Evolutionary conservation across 2,888 invertebrate genomes (phyloP), one percentile per base, ranked within the genome.

Genomic region (Rotaria magnacalcarata): DNA sequence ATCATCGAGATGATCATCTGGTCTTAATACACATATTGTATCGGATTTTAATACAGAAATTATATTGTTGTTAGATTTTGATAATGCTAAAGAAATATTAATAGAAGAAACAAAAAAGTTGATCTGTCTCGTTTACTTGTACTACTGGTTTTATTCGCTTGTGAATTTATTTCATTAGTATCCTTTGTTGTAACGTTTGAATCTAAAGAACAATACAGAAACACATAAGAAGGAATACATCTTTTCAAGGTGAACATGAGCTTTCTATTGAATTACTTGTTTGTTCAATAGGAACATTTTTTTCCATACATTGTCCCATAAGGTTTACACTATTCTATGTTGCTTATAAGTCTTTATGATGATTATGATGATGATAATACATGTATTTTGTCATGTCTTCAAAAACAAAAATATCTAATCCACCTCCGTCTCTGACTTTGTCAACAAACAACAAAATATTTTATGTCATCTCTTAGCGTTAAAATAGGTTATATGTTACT

Each of bases 1-100:
- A 10, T 80, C 80, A 47, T 80, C 80, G 8, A 80, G 47, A 47
- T 47, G 47, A 80, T 80, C 80, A 80, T 80, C 80, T 24, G 80
- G 43, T n/a, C 47, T 80, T 47, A 80, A 80, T 47, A 80, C 80
- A 43, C n/a, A 47, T 80, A 80, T 14, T 47, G n/a, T 80, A 47
- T 43, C 80, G 10, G 80, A 80, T 80, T 80, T 80, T 80, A 80
- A 43, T 47, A 80, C 80, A 1, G 43, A 47, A 10, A 80, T 1
- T 11, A 80, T 21, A 80, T 47, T 47, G 5, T 67, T 43, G 34
- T 80, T 80, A 11, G 34, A 7, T 34, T 67, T 67, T 34, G 67
- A 5, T 27, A 34, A 34, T 67, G 67, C 67, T 67, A 67, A 27
- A 67, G 4, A 41, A 67, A 67, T 16, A 14, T 34, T 27, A 54